These are phyloP conservation scores for Spodoptera picta DNA, from an alignment of 2,888 invertebrate genomes.

Conservation along the genomic window DNA sequence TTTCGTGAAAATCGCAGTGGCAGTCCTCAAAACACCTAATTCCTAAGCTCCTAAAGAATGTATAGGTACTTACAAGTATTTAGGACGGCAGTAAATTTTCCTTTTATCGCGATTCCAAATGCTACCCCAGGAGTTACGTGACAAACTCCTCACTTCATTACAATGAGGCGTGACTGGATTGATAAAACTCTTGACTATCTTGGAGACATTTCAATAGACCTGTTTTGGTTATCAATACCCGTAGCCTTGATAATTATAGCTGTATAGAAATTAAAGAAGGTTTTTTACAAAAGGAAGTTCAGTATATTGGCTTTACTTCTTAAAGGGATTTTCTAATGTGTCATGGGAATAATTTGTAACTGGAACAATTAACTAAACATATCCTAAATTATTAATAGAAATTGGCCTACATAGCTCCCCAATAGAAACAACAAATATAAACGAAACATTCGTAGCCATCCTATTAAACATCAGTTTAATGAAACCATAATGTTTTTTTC, in stretches of 20 bases:
- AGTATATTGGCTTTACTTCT: too few relatives aligned
- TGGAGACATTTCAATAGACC: slow-evolving; percentile 65
- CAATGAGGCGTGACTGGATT: slow-evolving; percentile 77
- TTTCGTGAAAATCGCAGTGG: background rate
- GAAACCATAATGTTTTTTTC: too few relatives aligned
- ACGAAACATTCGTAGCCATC: too few relatives aligned
- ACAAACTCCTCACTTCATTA: slow-evolving; percentile 85
- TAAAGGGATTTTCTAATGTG: too few relatives aligned
- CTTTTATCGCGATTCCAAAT: slow-evolving; percentile 83
- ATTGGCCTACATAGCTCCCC: too few relatives aligned
- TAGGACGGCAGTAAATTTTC: slow-evolving; percentile 78
- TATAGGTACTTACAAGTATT: slow-evolving; percentile 66
- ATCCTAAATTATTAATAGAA: too few relatives aligned
- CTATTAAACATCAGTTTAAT: too few relatives aligned
- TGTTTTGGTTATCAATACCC: slow-evolving; percentile 54
- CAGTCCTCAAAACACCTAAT: slow-evolving; percentile 31
- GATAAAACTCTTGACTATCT: slow-evolving; percentile 72
- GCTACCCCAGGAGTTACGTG: slow-evolving; percentile 78
- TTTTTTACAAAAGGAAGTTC: background rate
- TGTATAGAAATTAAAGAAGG: background rate
- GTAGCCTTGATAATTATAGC: slow-evolving; percentile 19
- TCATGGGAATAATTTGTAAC: too few relatives aligned
- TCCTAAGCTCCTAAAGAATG: slow-evolving; percentile 47
- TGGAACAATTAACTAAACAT: too few relatives aligned
- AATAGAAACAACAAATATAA: too few relatives aligned